phyloP scores from a whole-genome alignment of 1,140 invertebrate species.

The Campodea augens region DNA sequence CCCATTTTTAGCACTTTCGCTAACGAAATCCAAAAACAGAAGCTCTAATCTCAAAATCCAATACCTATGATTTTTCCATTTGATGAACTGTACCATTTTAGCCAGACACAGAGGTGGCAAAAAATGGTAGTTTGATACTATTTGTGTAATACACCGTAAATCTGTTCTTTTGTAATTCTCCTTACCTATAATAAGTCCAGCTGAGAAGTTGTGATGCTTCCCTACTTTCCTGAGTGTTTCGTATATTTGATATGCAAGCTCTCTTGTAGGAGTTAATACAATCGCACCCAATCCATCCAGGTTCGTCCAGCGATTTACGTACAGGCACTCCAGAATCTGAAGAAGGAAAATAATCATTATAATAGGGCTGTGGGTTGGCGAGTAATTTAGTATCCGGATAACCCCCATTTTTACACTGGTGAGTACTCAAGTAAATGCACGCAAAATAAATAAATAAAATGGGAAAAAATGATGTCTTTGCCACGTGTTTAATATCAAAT shows the following conservation, averaged over 20 bases:
- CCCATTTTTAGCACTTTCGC: neutral
- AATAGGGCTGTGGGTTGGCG: neutral
- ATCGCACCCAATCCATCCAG: conserved; percentile 82
- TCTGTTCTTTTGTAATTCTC: conserved; percentile 14
- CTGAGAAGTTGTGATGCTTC: conserved; percentile 77
- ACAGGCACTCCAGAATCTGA: conserved; percentile 54
- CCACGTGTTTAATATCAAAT: neutral
- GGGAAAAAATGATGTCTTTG: neutral
- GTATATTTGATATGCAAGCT: conserved; percentile 95
- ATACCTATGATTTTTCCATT: conserved; percentile 1
- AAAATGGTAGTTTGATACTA: too few relatives aligned
- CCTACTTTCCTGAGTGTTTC: conserved; percentile 81
- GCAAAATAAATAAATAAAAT: neutral
- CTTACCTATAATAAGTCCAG: conserved; percentile 81
- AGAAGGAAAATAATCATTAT: conserved; percentile 9
- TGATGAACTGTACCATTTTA: neutral
- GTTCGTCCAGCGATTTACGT: conserved; percentile 66
- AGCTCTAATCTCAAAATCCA: neutral
- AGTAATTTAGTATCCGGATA: neutral
- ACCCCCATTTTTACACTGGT: neutral
- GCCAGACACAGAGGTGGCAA: too few relatives aligned
- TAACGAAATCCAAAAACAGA: neutral
- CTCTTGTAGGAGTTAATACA: conserved; percentile 91
- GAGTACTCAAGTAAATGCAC: neutral
- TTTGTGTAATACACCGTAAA: too few relatives aligned